A percentile compares a stretch with the other conserved stretches of the same genome.
These are phyloP conservation scores for Cirrhinus molitorella DNA, from an alignment of 2,797 vertebrate species.

Conservation along the genomic window DNA sequence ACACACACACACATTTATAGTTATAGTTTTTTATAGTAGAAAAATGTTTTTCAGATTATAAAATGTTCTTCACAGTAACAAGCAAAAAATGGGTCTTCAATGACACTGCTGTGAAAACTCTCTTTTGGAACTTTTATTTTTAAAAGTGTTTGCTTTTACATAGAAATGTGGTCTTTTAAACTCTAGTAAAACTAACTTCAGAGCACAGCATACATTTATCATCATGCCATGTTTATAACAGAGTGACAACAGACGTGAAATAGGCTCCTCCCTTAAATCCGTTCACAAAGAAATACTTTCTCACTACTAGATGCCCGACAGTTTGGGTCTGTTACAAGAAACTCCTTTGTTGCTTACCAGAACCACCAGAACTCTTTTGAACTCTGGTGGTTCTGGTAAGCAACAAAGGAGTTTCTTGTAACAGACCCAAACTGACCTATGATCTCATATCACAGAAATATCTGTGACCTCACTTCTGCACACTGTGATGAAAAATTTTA, in stretches of 20 bases:
- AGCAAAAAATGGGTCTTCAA: too few species aligned
- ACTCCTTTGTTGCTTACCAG: background rate
- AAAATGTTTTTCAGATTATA: background rate
- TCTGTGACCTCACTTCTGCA: background rate
- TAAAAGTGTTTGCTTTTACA: background rate
- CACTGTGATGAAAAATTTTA: background rate
- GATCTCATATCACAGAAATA: background rate
- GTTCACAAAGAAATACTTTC: background rate
- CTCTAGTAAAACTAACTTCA: background rate
- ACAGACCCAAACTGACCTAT: too few species aligned
- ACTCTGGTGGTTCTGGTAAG: background rate
- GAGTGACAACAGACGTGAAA: background rate
- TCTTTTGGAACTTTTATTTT: background rate
- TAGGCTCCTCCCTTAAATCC: background rate
- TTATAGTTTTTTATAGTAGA: background rate
- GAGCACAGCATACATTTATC: background rate
- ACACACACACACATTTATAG: too few species aligned
- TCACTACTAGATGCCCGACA: background rate
- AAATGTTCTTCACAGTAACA: background rate
- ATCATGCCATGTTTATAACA: too few species aligned
- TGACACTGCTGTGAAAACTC: too few species aligned
- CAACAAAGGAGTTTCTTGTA: background rate
- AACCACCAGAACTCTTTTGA: background rate
- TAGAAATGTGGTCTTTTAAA: background rate
- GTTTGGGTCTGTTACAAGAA: background rate